Conservation (phyloP, 2,888 invertebrate species). For the Opisthograptis luteolata region DNA sequence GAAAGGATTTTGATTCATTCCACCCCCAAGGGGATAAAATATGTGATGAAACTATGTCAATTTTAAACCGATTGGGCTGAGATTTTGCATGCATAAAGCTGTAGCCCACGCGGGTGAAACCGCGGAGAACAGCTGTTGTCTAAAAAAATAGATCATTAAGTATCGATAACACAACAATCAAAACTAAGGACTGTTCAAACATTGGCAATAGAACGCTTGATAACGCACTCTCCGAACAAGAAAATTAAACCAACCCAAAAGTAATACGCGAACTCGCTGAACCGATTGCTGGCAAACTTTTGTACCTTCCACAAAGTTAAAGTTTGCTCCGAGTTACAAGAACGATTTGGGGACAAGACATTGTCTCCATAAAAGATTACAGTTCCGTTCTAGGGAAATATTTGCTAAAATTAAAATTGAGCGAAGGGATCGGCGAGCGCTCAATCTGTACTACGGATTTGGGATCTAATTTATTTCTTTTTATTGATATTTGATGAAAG, state of each 20-base stretch:
- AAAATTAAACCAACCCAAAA: constrained; percentile 37
- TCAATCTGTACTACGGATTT: constrained; percentile 15
- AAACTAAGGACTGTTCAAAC: constrained; percentile 16
- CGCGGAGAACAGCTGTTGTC: too few species aligned
- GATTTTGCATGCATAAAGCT: too few species aligned
- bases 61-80: too few species aligned
- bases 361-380: constrained; percentile 27
- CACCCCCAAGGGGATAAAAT: too few species aligned
- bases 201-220: constrained; percentile 32
- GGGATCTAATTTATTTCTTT: constrained; percentile 16
- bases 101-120: too few species aligned
- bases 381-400: constrained; percentile 16
- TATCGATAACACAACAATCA: background rate
- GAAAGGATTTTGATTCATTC: too few species aligned
- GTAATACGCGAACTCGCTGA: constrained; percentile 40
- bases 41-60: too few species aligned
- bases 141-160: too few species aligned
- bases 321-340: constrained; percentile 17
- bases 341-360: constrained; percentile 20
- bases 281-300: constrained; percentile 27
- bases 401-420: constrained; percentile 19
- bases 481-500: constrained; percentile 6
- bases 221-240: constrained; percentile 36
- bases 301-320: constrained; percentile 18
- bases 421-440: constrained; percentile 2